Percentiles rank a stretch among this genome's conserved stretches.
Evolutionary conservation across 1,140 invertebrate species (phyloP).

Genomic region (Drosophila orena): DNA sequence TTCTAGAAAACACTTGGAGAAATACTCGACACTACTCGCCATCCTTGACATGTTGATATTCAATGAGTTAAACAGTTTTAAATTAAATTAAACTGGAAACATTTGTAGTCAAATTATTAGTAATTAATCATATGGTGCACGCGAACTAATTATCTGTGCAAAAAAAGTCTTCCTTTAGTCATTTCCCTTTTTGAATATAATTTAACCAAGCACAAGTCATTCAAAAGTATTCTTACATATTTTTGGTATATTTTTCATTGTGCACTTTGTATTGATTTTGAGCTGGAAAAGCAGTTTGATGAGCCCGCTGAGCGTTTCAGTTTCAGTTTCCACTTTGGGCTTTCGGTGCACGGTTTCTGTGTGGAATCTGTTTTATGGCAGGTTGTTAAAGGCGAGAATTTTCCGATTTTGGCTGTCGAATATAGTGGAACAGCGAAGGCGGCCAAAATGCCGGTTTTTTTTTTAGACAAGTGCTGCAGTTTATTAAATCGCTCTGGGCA

Average conservation of each 20-base stretch:
- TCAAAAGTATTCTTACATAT: too few relatives aligned
- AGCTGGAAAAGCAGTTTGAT: slow-evolving; percentile 38
- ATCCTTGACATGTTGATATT: too few relatives aligned
- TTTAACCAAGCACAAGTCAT: neutral
- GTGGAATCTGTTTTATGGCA: slow-evolving; percentile 41
- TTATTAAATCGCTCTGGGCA: slow-evolving; percentile 42
- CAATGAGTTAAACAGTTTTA: neutral
- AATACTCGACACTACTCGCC: neutral
- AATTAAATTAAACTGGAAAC: neutral
- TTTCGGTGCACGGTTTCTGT: slow-evolving; percentile 6
- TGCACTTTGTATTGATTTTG: slow-evolving; percentile 65
- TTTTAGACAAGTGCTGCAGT: slow-evolving; percentile 45
- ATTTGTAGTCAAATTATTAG: too few relatives aligned
- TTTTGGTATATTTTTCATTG: neutral
- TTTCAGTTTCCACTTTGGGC: slow-evolving; percentile 22
- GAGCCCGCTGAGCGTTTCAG: slow-evolving; percentile 27
- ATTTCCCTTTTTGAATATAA: too few relatives aligned
- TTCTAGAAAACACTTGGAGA: slow-evolving; percentile 9
- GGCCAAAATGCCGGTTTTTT: slow-evolving; percentile 40
- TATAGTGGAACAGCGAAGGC: neutral
- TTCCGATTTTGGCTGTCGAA: slow-evolving; percentile 11
- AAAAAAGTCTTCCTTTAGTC: too few relatives aligned
- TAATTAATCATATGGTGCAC: too few relatives aligned
- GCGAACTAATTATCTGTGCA: too few relatives aligned
- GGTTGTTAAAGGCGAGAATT: slow-evolving; percentile 48